Evolutionary conservation across 2,797 vertebrate genomes (phyloP).

Genomic region (Hylomyscus alleni): DNA sequence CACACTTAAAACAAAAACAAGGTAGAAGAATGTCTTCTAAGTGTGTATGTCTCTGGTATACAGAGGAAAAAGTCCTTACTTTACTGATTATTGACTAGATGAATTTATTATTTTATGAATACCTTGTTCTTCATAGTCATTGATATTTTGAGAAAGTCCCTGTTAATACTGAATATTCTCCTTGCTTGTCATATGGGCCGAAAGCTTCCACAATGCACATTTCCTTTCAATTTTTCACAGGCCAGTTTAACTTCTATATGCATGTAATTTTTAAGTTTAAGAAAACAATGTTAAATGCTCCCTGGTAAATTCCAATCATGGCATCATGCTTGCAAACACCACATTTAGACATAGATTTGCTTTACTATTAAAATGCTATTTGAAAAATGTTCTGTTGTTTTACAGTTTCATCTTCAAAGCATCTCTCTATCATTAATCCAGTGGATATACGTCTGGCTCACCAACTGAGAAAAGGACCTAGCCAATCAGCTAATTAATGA

Average conservation of each 20-base stretch:
- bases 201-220: neutral
- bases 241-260: neutral
- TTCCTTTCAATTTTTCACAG: neutral
- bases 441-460: neutral
- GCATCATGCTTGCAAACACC: neutral
- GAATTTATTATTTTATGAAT: neutral
- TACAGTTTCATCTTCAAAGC: constrained; percentile 47
- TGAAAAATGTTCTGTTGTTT: neutral
- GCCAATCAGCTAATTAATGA: neutral
- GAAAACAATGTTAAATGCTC: neutral
- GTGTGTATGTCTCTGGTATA: neutral
- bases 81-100: neutral
- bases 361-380: neutral
- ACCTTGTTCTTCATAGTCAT: neutral
- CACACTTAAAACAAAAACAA: neutral
- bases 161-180: neutral
- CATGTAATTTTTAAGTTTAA: neutral
- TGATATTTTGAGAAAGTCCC: neutral
- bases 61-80: neutral
- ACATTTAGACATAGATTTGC: neutral
- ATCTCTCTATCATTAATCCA: constrained; percentile 12
- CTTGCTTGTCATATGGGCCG: neutral
- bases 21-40: neutral
- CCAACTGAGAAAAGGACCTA: neutral
- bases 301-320: neutral